Base-by-base conservation (phyloP, 2,888 invertebrate species). In the Helleia helle region DNA sequence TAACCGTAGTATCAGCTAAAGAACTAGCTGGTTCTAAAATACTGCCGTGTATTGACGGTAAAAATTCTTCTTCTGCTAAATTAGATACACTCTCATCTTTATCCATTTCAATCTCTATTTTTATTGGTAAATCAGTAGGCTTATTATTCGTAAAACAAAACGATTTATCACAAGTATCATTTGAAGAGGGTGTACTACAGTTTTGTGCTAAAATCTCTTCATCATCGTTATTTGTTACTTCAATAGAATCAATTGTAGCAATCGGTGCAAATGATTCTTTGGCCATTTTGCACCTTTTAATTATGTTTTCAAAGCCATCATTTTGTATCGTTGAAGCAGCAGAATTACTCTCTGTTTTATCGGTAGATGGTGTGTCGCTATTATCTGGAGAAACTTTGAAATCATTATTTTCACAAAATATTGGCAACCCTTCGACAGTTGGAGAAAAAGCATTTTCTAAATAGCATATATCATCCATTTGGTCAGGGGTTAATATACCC, bases 401-500 rank as follows among this genome's bases (percentile, higher is more conserved):
- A 48, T 75, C 76, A 56, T 66, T 72, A 48, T 51, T 71, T 65
- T 73, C 74, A 71, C 75, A 76, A 57, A 84, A 81, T 54, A 71
- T 76, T 48, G 84, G 84, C 56, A 90, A 72, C 55, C 89, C 89
- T 62, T 90, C 90, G 49, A 87, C 88, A 47, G 89, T 89, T 36
- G 90, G 89, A 40, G 90, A 89, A 71, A 89, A 87, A 49, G 88
- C 84, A 59, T 87, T 87, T 58, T 89, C 89, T 53, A 88, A 75
- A 51, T 88, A 86, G 51, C 87, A 87, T 50, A 89, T 88, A 57
- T 88, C 89, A 59, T 93, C 91, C 93, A 95, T 94, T 73, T 95
- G 94, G 75, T 94, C 94, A 0, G 95, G 94, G 6, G 95, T 94
- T 47, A 96, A 80, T 56, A 95, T 95, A 3, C 95, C 95, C 54